Conservation (phyloP, 1,140 invertebrate genomes). For the Vanessa tameamea region DNA sequence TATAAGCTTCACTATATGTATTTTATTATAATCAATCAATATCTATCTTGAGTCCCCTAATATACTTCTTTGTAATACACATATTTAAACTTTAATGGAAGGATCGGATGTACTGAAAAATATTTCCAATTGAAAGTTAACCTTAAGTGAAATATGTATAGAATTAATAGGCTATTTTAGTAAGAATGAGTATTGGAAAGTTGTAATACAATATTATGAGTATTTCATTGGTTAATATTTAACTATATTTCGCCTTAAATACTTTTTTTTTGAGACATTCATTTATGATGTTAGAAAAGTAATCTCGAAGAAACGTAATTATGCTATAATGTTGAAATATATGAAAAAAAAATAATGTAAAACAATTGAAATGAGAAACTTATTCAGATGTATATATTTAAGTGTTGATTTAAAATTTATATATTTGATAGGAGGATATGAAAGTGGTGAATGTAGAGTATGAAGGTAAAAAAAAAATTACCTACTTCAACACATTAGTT, state of each 20-base stretch:
- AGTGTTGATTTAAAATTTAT: slow-evolving; percentile 10
- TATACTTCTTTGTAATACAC: slow-evolving; percentile 3
- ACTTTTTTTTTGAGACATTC: slow-evolving; percentile 24
- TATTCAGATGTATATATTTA: slow-evolving; percentile 2
- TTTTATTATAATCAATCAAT: slow-evolving; percentile 10
- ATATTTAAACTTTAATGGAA: background rate
- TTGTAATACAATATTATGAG: slow-evolving; percentile 10
- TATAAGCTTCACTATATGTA: background rate
- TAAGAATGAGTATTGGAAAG: slow-evolving; percentile 15
- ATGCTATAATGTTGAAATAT: slow-evolving; percentile 2
- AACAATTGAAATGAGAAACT: slow-evolving; percentile 3
- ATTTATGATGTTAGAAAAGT: slow-evolving; percentile 23
- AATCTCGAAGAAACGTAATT: slow-evolving; percentile 21
- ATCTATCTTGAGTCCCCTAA: slow-evolving; percentile 7
- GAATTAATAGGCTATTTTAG: slow-evolving; percentile 7
- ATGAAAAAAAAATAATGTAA: slow-evolving; percentile 5
- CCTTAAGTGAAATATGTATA: slow-evolving; percentile 6
- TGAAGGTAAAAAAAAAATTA: slow-evolving; percentile 30
- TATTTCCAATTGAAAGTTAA: background rate
- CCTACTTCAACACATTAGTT: slow-evolving; percentile 24
- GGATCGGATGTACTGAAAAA: background rate
- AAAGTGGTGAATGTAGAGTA: slow-evolving; percentile 13
- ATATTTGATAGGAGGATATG: background rate
- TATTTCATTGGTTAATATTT: slow-evolving; percentile 31
- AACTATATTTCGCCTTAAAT: slow-evolving; percentile 46